A percentile compares a stretch with the other conserved stretches of the same genome.
phyloP scores from a whole-genome alignment of 2,888 invertebrate species.

The Mamestra brassicae region DNA sequence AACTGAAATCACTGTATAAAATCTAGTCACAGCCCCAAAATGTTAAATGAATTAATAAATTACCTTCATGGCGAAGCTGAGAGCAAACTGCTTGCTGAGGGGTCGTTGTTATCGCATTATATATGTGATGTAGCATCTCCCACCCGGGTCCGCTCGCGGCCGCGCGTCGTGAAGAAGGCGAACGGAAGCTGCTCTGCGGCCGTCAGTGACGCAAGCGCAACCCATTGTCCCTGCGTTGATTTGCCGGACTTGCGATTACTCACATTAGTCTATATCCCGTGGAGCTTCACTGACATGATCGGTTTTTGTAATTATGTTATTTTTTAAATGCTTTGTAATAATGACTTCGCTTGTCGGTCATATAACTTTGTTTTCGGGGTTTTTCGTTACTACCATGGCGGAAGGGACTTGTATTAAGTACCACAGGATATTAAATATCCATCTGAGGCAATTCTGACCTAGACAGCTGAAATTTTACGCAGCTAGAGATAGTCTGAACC shows the following conservation, averaged over 20 bases:
- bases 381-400: neutral
- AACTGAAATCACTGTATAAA: neutral
- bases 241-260: conserved; percentile 51
- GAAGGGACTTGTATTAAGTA: neutral
- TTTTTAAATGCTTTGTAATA: neutral
- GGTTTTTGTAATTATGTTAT: neutral
- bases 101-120: conserved; percentile 82
- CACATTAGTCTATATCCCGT: conserved; percentile 17
- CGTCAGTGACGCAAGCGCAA: conserved; percentile 85
- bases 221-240: conserved; percentile 81
- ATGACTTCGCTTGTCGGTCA: neutral
- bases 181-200: conserved; percentile 85
- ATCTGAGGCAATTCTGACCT: no score
- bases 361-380: neutral
- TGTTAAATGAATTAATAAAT: conserved; percentile 52
- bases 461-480: no score
- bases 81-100: conserved; percentile 85
- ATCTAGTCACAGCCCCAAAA: conserved; percentile 12
- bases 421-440: no score
- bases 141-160: conserved; percentile 76
- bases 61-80: conserved; percentile 89
- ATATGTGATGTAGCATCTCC: conserved; percentile 83
- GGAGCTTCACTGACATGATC: conserved; percentile 38
- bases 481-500: no score
- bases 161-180: conserved; percentile 79